These are phyloP conservation scores for Eurois occulta DNA, from an alignment of 2,888 invertebrate genomes.

Conservation along the genomic window DNA sequence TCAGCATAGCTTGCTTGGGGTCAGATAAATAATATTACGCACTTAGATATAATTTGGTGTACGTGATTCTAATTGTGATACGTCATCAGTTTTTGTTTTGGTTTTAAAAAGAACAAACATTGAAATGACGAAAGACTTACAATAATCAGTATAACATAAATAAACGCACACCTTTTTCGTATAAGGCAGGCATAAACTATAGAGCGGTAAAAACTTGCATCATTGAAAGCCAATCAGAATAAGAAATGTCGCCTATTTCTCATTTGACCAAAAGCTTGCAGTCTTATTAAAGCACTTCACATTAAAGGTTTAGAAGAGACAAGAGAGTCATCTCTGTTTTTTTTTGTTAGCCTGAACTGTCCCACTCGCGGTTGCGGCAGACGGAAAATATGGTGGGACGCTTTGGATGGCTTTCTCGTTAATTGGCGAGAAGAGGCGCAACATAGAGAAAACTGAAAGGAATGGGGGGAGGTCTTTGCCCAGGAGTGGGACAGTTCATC, in stretches of 20 bases:
- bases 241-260: neutral
- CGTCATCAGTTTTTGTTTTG: slow-evolving; percentile 29
- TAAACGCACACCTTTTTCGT: neutral
- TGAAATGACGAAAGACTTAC: neutral
- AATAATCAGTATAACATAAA: neutral
- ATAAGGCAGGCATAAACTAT: neutral
- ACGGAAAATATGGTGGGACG: too few species aligned
- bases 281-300: too few species aligned
- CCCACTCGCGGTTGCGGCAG: too few species aligned
- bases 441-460: too few species aligned
- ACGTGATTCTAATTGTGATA: slow-evolving; percentile 14
- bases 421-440: too few species aligned
- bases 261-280: too few species aligned
- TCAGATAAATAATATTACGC: slow-evolving; percentile 42
- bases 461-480: too few species aligned
- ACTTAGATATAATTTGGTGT: slow-evolving; percentile 9
- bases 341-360: too few species aligned
- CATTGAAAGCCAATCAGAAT: neutral
- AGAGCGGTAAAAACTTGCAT: neutral
- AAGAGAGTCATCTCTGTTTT: too few species aligned
- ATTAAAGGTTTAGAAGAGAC: too few species aligned
- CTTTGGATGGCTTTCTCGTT: too few species aligned
- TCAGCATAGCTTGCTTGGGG: slow-evolving; percentile 36
- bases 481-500: too few species aligned
- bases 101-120: neutral